Base-by-base conservation (phyloP, 2,888 invertebrate genomes). In the Gari tellinella region DNA sequence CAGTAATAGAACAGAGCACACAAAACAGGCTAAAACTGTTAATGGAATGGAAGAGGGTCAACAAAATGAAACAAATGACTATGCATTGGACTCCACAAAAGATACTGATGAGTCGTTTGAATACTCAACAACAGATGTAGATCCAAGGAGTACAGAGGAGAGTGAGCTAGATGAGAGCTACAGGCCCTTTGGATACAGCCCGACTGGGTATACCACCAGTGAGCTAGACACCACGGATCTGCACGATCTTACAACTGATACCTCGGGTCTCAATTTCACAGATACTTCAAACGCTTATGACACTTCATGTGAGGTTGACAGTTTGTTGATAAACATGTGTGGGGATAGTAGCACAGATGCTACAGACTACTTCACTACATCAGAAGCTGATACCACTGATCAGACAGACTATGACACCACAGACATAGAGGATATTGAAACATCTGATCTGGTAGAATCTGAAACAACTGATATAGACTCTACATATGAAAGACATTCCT, bases 141-240 rank as follows among this genome's bases (percentile, higher is more conserved):
- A 61, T 17, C 65, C 72, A 31, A 49, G 37, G 43, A 72, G 60
- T 41, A 73, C 66, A 14, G 69, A 57, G 21, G 67, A 72, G 40
- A 67, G 64, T 68, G 67, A 64, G 15, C 21, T 72, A 25, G 72
- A 76, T 49, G 21, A 49, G 31, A 68, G 72, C 26, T 55, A 67
- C 41, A 55, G 45, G 15, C 15, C 37, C n/a, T 52, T 57, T 49
- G 45, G 45, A 15, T 64, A 68, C 26, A 72, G 72, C 45, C 72
- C 76, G 12, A 72, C 67, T 40, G 76, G 72, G 5, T 76, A 76
- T 23, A 76, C 76, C 14, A 76, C 76, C 14, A 76, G 72, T 64
- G 76, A 76, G 12, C 40, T 76, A 14, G 76, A 76, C 21, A 72
- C 72, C 1, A 76, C 67, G 2, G 76, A 72, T 21, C 38, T 76